These are phyloP conservation scores for Callaeas wilsoni DNA, from an alignment of 2,113 vertebrate genomes.

Conservation along the genomic window DNA sequence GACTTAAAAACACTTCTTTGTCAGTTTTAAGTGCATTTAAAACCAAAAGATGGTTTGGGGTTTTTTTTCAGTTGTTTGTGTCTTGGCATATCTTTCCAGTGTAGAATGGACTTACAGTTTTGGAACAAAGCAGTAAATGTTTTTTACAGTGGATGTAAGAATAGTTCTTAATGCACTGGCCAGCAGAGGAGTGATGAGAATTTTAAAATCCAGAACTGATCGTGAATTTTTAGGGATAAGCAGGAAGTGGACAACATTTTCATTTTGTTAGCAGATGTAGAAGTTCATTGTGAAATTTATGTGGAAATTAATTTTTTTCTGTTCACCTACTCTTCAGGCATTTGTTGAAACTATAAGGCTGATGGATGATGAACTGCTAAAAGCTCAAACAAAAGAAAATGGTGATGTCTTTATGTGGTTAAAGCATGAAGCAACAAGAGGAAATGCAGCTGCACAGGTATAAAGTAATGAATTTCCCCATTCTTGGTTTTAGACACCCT, in stretches of 20 bases:
- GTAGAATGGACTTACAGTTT: not conserved
- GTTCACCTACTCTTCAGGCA: constrained; percentile 62
- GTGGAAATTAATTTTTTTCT: not conserved
- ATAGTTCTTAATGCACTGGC: not conserved
- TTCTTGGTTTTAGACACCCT: not conserved
- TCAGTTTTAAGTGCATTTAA: not conserved
- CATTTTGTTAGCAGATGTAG: not conserved
- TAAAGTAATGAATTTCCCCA: not conserved
- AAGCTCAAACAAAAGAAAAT: constrained; percentile 74
- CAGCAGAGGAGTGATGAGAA: not conserved
- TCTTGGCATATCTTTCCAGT: not conserved
- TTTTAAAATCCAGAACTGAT: not conserved
- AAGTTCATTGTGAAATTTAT: not conserved
- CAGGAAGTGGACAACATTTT: not conserved
- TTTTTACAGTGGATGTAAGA: not conserved
- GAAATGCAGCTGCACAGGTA: constrained; percentile 86
- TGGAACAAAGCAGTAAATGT: not conserved
- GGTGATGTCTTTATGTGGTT: constrained; percentile 84
- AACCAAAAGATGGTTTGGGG: not conserved
- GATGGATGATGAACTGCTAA: constrained; percentile 75
- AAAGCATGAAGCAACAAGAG: constrained; percentile 82
- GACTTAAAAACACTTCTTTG: not conserved
- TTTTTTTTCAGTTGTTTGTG: not conserved
- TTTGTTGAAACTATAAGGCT: constrained; percentile 81
- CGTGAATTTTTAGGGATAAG: not conserved